These are phyloP conservation scores for Gryon sp. DNA, from an alignment of 1,140 invertebrate species.

Conservation along the genomic window DNA sequence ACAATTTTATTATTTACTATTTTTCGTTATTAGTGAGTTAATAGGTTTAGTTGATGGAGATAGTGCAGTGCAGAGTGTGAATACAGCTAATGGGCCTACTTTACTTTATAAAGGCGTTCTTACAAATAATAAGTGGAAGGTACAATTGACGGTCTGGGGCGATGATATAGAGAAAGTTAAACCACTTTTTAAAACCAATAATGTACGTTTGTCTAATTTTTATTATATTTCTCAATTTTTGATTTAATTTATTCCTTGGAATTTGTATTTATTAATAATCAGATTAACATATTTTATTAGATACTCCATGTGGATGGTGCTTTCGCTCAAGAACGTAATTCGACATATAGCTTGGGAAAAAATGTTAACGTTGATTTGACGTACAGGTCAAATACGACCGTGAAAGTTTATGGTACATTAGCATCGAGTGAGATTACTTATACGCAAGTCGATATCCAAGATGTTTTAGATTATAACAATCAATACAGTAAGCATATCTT, in stretches of 20 bases:
- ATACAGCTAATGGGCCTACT: not conserved
- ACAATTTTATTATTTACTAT: too few species aligned
- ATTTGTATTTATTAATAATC: too few species aligned
- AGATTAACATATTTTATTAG: too few species aligned
- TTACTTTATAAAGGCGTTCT: not conserved
- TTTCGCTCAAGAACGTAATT: not conserved
- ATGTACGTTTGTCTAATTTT: too few species aligned
- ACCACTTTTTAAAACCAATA: slow-evolving; percentile 1
- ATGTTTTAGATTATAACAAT: too few species aligned
- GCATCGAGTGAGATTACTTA: too few species aligned
- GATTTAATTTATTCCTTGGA: too few species aligned
- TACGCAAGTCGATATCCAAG: too few species aligned
- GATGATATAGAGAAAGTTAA: not conserved
- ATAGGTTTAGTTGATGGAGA: slow-evolving; percentile 11
- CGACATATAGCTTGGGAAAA: slow-evolving; percentile 5
- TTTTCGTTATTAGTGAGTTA: slow-evolving; percentile 11
- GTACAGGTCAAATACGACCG: not conserved
- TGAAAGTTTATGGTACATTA: too few species aligned
- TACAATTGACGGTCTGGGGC: slow-evolving; percentile 8
- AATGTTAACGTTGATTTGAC: slow-evolving; percentile 3
- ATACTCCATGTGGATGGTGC: slow-evolving; percentile 8
- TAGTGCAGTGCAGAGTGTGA: not conserved
- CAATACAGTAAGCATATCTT: too few species aligned
- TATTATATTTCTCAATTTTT: too few species aligned
- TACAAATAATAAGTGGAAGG: slow-evolving; percentile 1